Evolutionary conservation across 2,888 invertebrate genomes (phyloP).

Genomic region (Creontiades dilutus): DNA sequence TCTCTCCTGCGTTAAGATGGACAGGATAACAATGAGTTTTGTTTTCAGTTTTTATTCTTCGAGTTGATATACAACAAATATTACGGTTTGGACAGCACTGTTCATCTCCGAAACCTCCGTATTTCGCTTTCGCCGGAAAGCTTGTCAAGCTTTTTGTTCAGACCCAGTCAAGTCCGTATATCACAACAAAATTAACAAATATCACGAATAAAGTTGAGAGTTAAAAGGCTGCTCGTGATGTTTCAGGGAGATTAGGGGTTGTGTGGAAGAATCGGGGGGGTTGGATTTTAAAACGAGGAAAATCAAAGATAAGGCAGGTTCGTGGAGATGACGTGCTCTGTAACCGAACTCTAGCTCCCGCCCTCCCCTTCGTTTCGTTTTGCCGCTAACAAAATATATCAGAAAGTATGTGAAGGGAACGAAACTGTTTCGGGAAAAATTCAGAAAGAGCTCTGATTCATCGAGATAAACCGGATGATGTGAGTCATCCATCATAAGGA

Average conservation of each 20-base stretch:
- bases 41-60: neutral
- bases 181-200: constrained; percentile 68
- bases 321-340: constrained; percentile 67
- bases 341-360: constrained; percentile 32
- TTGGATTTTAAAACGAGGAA: constrained; percentile 60
- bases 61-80: constrained; percentile 27
- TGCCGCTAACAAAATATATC: constrained; percentile 50
- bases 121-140: neutral
- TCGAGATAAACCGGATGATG: too few relatives aligned
- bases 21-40: constrained; percentile 18
- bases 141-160: constrained; percentile 63
- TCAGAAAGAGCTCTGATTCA: neutral
- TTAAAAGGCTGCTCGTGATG: constrained; percentile 66
- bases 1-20: neutral
- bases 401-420: neutral
- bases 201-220: constrained; percentile 71
- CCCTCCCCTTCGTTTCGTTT: neutral
- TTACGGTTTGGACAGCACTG: constrained; percentile 19
- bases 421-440: neutral
- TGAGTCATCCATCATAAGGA: too few relatives aligned
- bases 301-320: constrained; percentile 71
- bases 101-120: constrained; percentile 28
- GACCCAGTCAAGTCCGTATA: constrained; percentile 42
- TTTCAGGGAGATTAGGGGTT: constrained; percentile 21
- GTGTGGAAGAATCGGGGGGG: neutral